Percentiles rank a stretch among this genome's conserved stretches.
phyloP scores from a whole-genome alignment of 1,140 invertebrate genomes.

The Ptiloglossa arizonensis region DNA sequence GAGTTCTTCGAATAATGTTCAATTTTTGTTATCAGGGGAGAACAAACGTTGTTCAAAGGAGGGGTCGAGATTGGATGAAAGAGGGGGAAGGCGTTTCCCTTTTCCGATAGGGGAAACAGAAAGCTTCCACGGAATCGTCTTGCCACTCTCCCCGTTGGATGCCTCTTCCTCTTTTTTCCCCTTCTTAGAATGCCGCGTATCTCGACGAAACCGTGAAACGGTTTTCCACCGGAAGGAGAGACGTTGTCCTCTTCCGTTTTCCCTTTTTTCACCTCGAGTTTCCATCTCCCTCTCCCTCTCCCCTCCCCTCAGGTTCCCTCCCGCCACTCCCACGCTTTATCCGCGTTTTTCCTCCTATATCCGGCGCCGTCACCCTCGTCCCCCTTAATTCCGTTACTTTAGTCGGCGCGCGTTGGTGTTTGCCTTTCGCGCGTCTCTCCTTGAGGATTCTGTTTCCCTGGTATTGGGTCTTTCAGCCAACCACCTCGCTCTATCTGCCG shows the following conservation, averaged over 20 bases:
- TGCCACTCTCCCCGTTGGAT: neutral
- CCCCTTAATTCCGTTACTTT: neutral
- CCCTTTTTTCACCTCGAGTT: neutral
- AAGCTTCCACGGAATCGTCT: slow-evolving; percentile 55
- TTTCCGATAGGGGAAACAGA: slow-evolving; percentile 45
- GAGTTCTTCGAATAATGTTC: neutral
- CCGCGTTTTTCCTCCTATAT: neutral
- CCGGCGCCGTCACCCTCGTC: neutral
- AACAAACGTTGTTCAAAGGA: neutral
- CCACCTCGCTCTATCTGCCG: neutral
- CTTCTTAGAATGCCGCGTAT: slow-evolving; percentile 30
- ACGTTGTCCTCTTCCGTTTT: slow-evolving; percentile 19
- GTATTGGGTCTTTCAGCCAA: neutral
- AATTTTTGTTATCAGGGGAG: slow-evolving; percentile 3
- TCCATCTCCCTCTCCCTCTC: neutral
- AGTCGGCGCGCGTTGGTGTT: neutral
- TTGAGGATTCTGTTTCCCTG: neutral
- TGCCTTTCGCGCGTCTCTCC: neutral
- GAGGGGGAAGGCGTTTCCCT: slow-evolving; percentile 42
- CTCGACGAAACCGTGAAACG: slow-evolving; percentile 53
- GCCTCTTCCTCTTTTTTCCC: neutral
- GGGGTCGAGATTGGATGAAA: neutral
- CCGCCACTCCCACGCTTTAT: neutral
- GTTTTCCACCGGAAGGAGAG: slow-evolving; percentile 46
- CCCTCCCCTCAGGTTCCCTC: no score